Percentiles rank a stretch among this genome's conserved stretches.
Evolutionary conservation across 2,888 invertebrate genomes (phyloP).

Genomic region (Drosophila testacea): DNA sequence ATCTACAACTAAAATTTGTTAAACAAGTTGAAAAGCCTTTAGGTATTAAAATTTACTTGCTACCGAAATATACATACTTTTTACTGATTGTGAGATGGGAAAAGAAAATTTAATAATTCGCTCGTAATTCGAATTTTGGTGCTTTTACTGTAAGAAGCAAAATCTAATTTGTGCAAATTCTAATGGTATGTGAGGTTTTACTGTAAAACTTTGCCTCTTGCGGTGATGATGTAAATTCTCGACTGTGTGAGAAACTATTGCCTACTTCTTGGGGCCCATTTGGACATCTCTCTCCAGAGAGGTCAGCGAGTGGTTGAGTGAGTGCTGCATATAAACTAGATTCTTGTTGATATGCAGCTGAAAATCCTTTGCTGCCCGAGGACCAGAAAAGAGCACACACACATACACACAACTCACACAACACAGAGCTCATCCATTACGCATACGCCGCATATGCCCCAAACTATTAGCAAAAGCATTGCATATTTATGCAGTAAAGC

Average conservation of each 20-base stretch:
- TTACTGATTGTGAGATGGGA: background rate
- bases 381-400: slow-evolving; percentile 1
- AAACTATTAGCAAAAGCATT: slow-evolving; percentile 70
- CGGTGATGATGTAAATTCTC: background rate
- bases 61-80: too few relatives aligned
- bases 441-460: slow-evolving; percentile 67
- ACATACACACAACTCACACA: background rate
- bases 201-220: slow-evolving; percentile 4
- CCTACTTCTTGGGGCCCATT: slow-evolving; percentile 37
- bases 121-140: too few relatives aligned
- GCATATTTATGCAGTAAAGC: slow-evolving; percentile 66
- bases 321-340: slow-evolving; percentile 21
- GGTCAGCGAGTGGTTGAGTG: slow-evolving; percentile 4
- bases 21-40: too few relatives aligned
- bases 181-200: background rate
- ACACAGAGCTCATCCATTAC: slow-evolving; percentile 58
- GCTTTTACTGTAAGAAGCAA: background rate
- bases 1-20: too few relatives aligned
- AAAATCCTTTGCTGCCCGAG: background rate
- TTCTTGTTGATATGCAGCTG: slow-evolving; percentile 30
- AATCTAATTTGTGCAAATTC: background rate
- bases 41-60: too few relatives aligned
- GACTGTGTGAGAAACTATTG: slow-evolving; percentile 33
- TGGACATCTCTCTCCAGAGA: background rate
- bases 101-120: background rate